phyloP scores from a whole-genome alignment of 2,113 vertebrate genomes.

The Numida meleagris region DNA sequence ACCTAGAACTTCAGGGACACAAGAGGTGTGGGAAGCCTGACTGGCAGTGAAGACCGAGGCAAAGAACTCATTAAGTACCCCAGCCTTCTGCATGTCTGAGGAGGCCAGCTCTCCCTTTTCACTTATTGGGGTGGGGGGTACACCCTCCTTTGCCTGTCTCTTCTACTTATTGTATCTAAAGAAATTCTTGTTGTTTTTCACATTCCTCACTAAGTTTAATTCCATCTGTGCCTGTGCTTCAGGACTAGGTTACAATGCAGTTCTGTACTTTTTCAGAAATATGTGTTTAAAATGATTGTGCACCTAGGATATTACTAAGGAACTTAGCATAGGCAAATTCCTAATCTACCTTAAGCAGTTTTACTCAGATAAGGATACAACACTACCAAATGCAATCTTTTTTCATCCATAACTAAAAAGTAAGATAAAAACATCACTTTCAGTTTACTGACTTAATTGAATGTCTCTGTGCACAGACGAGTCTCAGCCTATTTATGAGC shows the following conservation, averaged over 20 bases:
- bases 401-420: conserved; percentile 11
- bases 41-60: no score
- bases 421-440: not conserved
- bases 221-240: not conserved
- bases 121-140: no score
- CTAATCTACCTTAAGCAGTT: not conserved
- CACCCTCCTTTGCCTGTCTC: no score
- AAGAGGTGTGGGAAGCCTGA: no score
- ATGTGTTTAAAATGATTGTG: not conserved
- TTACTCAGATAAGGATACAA: conserved; percentile 6
- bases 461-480: not conserved
- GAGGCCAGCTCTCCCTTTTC: no score
- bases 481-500: not conserved
- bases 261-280: not conserved
- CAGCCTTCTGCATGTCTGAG: no score
- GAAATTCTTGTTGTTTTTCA: no score
- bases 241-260: not conserved
- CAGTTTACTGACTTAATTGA: conserved; percentile 25
- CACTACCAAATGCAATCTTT: not conserved
- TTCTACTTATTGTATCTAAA: no score
- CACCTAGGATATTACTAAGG: not conserved
- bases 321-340: not conserved
- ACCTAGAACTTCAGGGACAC: no score
- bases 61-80: no score
- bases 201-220: no score